phyloP scores from a whole-genome alignment of 2,888 invertebrate genomes.

The Actias luna region DNA sequence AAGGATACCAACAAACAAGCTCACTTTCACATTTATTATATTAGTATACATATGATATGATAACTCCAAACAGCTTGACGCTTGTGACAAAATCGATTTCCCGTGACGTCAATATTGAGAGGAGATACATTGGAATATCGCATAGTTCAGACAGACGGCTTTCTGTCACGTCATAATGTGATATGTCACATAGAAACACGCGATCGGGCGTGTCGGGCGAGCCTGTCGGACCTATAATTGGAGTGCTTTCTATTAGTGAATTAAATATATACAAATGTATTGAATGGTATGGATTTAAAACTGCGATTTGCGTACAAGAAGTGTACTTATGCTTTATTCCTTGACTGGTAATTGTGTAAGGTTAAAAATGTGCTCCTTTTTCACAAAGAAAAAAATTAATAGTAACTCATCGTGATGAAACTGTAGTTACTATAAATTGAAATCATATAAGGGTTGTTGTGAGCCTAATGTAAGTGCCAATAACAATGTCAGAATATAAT shows the following conservation, averaged over 20 bases:
- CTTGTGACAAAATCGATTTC: neutral
- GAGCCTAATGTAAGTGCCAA: no score
- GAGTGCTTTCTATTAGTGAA: slow-evolving; percentile 8
- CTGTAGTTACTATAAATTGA: no score
- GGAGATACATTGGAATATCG: neutral
- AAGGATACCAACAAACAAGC: no score
- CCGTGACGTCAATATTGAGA: neutral
- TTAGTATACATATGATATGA: no score
- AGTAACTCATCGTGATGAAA: no score
- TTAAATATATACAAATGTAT: slow-evolving; percentile 2
- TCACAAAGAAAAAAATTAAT: no score
- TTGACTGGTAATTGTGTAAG: neutral
- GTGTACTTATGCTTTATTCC: neutral
- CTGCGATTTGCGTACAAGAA: neutral
- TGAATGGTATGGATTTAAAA: neutral
- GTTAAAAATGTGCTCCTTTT: no score
- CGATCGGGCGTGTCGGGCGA: neutral
- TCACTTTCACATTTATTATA: no score
- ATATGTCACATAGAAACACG: slow-evolving; percentile 6
- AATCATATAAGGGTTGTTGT: no score
- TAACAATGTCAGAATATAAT: no score
- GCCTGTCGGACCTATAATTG: slow-evolving; percentile 4
- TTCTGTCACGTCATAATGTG: slow-evolving; percentile 6
- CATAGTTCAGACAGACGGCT: neutral
- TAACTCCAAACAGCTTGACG: no score